Evolutionary conservation across 2,797 vertebrate species (phyloP).

Genomic region (Gymnoscopelus microlampas): DNA sequence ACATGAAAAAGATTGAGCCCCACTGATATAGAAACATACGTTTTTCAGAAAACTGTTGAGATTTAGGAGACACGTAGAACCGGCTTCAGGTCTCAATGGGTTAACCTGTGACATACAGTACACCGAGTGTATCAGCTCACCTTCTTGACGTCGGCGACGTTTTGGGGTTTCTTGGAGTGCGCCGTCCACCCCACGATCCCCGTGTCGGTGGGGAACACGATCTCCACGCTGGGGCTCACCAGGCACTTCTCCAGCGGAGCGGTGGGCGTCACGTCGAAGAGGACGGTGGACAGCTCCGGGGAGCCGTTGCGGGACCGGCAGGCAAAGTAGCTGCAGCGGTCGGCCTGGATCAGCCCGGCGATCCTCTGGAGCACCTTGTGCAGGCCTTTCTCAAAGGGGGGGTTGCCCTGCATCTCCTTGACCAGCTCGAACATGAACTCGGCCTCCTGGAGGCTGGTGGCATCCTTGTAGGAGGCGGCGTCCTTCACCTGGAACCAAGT

Average conservation of each 20-base stretch:
- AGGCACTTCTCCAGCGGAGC: conserved; percentile 85
- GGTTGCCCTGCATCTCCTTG: conserved; percentile 69
- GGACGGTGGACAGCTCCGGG: conserved; percentile 85
- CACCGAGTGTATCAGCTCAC: conserved; percentile 65
- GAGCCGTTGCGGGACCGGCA: conserved; percentile 85
- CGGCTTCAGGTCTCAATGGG: too few relatives aligned
- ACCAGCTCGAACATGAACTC: conserved; percentile 84
- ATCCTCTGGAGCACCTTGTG: conserved; percentile 88
- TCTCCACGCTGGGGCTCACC: conserved; percentile 85
- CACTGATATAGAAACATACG: too few relatives aligned
- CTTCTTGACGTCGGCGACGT: conserved; percentile 90
- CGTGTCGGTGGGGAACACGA: conserved; percentile 89
- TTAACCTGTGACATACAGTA: too few relatives aligned
- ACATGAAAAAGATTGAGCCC: too few relatives aligned
- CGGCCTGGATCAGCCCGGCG: conserved; percentile 83
- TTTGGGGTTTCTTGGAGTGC: conserved; percentile 87
- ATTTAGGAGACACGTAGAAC: too few relatives aligned
- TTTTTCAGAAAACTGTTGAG: too few relatives aligned
- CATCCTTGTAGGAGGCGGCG: conserved; percentile 81
- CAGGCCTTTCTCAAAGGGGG: conserved; percentile 73
- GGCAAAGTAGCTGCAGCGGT: conserved; percentile 87
- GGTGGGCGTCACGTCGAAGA: conserved; percentile 87
- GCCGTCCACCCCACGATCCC: conserved; percentile 90
- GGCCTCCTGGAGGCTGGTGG: conserved; percentile 82
- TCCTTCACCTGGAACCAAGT: conserved; percentile 59